Evolutionary conservation across 2,797 vertebrate species (phyloP), one percentile per base, ranked within the genome.

Genomic region (Tapera naevia): DNA sequence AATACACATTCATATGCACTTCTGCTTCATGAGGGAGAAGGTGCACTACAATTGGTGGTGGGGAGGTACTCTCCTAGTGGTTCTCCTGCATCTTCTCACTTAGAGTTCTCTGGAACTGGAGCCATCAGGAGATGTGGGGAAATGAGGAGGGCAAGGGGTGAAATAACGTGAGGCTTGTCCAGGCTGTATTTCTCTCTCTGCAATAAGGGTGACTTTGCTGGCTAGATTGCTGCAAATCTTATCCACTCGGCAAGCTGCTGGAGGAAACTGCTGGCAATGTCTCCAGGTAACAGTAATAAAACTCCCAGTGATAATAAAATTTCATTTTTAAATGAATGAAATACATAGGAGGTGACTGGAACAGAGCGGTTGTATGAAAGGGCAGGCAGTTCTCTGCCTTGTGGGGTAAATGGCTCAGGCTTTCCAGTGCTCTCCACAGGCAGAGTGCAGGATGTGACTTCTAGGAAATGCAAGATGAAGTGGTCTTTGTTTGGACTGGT

Each of bases 401-500:
- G 10, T 23, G 62, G 32, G n/a, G 23, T 46, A 33, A 78, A 81
- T 43, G 60, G 88, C 88, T 83, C 37, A 53, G n/a, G 62, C 79
- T 80, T 95, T 73, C 56, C 86, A 58, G 69, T 4, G 5, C n/a
- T 74, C 35, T 80, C 70, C 28, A 24, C 61, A 67, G 73, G 76
- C 89, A 82, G 67, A 66, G 84, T 88, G 61, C 83, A 72, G 88
- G 81, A 86, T 89, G 84, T 62, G 80, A 96, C 96, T 97, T 97
- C 97, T 96, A 97, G 98, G 98, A 98, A 97, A 95, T 74, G 46
- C 12, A 8, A 81, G 76, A 97, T 97, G 97, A 97, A 97, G 80
- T 84, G 88, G 73, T 43, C 97, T 97, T 97, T 98, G 96, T 98
- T 86, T 56, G 91, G 45, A 17, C 74, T 69, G 76, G 65, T 96